A percentile compares a stretch with the other conserved stretches of the same genome.
Evolutionary conservation across 2,797 vertebrate genomes (phyloP).

Genomic region (Perodicticus potto): DNA sequence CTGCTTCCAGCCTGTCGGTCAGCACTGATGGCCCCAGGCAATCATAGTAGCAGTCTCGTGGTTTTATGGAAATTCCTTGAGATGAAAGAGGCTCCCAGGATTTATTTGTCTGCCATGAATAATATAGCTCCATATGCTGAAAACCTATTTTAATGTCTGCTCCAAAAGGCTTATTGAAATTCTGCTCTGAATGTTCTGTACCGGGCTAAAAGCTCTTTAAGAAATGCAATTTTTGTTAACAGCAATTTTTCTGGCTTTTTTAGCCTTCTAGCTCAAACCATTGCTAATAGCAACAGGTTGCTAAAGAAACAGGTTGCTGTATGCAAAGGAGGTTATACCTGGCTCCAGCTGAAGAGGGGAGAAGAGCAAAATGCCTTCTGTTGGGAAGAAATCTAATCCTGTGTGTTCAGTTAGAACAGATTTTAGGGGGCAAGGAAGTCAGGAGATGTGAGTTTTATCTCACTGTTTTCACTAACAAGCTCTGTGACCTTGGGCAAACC

Average conservation of each 20-base stretch:
- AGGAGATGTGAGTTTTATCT: rapidly evolving
- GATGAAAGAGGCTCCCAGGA: not conserved
- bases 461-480: not conserved
- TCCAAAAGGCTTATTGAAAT: slow-evolving; percentile 15
- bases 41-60: rapidly evolving
- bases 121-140: not conserved
- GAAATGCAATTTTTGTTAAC: not conserved
- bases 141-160: slow-evolving; percentile 16
- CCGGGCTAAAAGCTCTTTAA: slow-evolving; percentile 15
- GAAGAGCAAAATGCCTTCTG: not conserved
- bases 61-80: not conserved
- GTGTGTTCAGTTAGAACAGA: not conserved
- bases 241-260: not conserved
- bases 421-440: not conserved
- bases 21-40: not conserved
- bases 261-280: not conserved
- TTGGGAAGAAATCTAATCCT: not conserved
- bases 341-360: not conserved
- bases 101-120: not conserved
- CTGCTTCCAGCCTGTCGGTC: not conserved
- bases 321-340: not conserved
- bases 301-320: not conserved
- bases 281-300: not conserved
- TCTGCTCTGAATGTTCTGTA: not conserved
- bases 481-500: not conserved